These are phyloP conservation scores for Cremastobaeus sp. DNA, from an alignment of 2,888 invertebrate genomes.

Conservation along the genomic window DNA sequence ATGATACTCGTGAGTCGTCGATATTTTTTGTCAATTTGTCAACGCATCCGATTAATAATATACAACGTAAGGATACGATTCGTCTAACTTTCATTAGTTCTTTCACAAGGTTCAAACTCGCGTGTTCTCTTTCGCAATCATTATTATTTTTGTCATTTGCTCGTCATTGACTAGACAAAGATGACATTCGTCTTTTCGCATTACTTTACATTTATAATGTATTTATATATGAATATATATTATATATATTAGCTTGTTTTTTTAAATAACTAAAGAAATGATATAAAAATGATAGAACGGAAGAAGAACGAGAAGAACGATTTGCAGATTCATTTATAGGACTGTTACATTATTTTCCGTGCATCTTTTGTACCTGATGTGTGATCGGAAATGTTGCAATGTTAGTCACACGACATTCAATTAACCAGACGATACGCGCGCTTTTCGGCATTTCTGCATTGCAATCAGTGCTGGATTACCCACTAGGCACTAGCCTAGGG, in stretches of 20 bases:
- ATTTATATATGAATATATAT: slow-evolving; percentile 46
- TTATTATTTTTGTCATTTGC: slow-evolving; percentile 17
- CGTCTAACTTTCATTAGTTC: slow-evolving; percentile 51
- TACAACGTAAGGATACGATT: slow-evolving; percentile 40
- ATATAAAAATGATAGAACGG: slow-evolving; percentile 22
- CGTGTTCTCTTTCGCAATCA: background rate
- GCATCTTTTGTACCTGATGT: slow-evolving; percentile 62
- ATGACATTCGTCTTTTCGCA: slow-evolving; percentile 24
- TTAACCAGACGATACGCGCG: background rate
- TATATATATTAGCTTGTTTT: slow-evolving; percentile 47
- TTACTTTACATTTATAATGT: slow-evolving; percentile 42
- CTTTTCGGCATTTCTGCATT: background rate
- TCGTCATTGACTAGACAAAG: slow-evolving; percentile 41
- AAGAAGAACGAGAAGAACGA: slow-evolving; percentile 1
- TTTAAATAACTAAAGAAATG: slow-evolving; percentile 50
- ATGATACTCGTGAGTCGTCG: slow-evolving; percentile 50
- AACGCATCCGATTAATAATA: slow-evolving; percentile 34
- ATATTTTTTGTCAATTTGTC: slow-evolving; percentile 58
- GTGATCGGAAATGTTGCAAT: slow-evolving; percentile 53
- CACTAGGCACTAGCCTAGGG: too few species aligned
- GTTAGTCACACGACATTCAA: slow-evolving; percentile 24
- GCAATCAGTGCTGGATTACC: too few species aligned
- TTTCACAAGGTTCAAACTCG: slow-evolving; percentile 35
- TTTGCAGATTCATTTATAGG: slow-evolving; percentile 38
- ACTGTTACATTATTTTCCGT: slow-evolving; percentile 60